Evolutionary conservation across 2,888 invertebrate species (phyloP), one percentile per base, ranked within the genome.

Genomic region (Ectemnius lituratus): DNA sequence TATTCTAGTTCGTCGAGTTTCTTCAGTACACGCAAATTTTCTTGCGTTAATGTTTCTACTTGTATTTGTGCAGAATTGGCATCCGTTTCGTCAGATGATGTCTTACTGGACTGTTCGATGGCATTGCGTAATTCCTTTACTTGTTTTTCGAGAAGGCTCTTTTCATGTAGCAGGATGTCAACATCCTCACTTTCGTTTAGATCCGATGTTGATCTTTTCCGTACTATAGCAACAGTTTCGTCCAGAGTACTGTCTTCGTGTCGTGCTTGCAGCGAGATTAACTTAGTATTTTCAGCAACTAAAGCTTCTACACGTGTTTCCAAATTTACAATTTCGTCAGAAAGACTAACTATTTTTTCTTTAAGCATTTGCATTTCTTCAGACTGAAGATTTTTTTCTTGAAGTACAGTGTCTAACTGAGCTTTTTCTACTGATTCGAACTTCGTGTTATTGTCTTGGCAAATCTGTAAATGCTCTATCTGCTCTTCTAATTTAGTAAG

Each of bases 401-500:
- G 61, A 0, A 82, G 28, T 2, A 86, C 75, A 47, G 63, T 71
- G 4, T 79, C 75, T 3, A 84, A 61, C 56, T 77, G 75, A 28
- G 28, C n/a, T 58, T 76, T 70, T n/a, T 75, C 27, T 6, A 70
- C 61, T 4, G 20, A 11, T 2, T 56, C 49, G 13, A 61, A 46
- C n/a, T 60, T 71, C 18, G 60, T 47, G 8, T 56, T 69, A 49
- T 73, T 60, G 8, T 57, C 18, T n/a, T 23, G 47, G 14, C 28
- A 63, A 11, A 61, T 20, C 20, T 71, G 74, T 3, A 84, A 56
- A 63, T 83, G 64, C 18, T 75, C 79, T 4, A 89, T 73, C 58
- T 85, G 86, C 18, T 88, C 88, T 62, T 90, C 88, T 2, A 90
- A 74, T 69, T 89, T 89, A 2, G 84, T 86, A 5, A 88, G 71